Conservation (phyloP, 2,797 vertebrate genomes). For the Argya squamiceps region DNA sequence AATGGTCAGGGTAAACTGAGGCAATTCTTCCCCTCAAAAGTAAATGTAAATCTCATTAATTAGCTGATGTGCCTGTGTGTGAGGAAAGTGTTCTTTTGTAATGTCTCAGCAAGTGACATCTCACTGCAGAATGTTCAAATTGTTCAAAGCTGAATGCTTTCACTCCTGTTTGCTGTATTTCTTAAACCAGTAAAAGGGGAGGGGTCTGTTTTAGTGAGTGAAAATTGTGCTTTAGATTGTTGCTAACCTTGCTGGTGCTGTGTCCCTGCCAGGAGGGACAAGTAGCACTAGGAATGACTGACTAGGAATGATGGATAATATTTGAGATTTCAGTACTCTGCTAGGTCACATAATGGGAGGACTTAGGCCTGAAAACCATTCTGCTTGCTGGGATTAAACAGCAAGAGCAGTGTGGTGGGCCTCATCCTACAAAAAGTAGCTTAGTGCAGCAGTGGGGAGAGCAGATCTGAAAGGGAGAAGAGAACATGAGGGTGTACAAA, state of each 20-base stretch:
- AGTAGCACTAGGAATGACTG: background rate
- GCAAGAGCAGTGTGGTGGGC: background rate
- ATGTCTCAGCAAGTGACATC: background rate
- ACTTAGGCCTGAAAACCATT: background rate
- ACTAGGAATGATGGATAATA: background rate
- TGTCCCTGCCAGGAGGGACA: background rate
- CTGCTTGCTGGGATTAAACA: background rate
- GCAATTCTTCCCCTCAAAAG: background rate
- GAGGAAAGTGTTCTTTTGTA: background rate
- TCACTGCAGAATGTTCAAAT: background rate
- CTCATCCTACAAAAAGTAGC: background rate
- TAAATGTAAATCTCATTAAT: fast-evolving
- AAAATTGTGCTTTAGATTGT: background rate
- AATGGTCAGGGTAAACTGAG: background rate
- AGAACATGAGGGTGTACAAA: background rate
- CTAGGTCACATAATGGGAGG: background rate
- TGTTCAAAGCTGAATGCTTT: background rate
- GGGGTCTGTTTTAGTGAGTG: background rate
- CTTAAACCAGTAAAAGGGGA: background rate
- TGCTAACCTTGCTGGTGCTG: background rate
- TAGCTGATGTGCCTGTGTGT: fast-evolving
- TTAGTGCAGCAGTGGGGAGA: background rate
- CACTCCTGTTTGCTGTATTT: background rate
- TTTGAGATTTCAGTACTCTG: slow-evolving; percentile 9
- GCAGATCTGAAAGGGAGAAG: background rate